Evolutionary conservation across 2,888 invertebrate genomes (phyloP).

Genomic region (Lasioglossum malachurum): DNA sequence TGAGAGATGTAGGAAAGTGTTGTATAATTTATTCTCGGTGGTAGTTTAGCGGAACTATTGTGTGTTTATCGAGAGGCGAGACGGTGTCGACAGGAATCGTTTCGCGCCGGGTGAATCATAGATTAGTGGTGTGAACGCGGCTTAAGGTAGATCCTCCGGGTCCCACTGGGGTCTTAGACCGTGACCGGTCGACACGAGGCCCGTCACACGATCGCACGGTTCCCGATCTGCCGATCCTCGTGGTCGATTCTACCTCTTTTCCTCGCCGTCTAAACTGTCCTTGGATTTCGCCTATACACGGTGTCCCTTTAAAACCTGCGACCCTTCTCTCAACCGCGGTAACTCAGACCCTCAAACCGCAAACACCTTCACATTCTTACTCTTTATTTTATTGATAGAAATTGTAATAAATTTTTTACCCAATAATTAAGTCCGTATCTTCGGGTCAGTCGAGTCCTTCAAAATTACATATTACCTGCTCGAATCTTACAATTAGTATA

Average conservation of each 20-base stretch:
- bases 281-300: conserved; percentile 36
- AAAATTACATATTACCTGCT: no score
- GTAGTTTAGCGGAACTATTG: conserved; percentile 1
- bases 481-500: neutral
- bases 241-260: conserved; percentile 67
- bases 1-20: neutral
- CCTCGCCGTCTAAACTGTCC: conserved; percentile 60
- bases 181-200: conserved; percentile 71
- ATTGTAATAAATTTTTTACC: neutral
- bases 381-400: neutral
- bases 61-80: neutral
- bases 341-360: neutral
- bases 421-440: no score
- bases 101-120: conserved; percentile 30
- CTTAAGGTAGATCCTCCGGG: conserved; percentile 60
- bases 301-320: conserved; percentile 21
- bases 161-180: conserved; percentile 65
- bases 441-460: no score
- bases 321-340: neutral
- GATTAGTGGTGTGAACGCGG: conserved; percentile 56
- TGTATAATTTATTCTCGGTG: neutral
- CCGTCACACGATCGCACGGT: conserved; percentile 74
- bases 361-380: no score
- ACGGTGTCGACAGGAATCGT: conserved; percentile 20
- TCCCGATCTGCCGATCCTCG: conserved; percentile 67